Conservation (phyloP, 2,113 vertebrate species). For the Anthoscopus minutus region DNA sequence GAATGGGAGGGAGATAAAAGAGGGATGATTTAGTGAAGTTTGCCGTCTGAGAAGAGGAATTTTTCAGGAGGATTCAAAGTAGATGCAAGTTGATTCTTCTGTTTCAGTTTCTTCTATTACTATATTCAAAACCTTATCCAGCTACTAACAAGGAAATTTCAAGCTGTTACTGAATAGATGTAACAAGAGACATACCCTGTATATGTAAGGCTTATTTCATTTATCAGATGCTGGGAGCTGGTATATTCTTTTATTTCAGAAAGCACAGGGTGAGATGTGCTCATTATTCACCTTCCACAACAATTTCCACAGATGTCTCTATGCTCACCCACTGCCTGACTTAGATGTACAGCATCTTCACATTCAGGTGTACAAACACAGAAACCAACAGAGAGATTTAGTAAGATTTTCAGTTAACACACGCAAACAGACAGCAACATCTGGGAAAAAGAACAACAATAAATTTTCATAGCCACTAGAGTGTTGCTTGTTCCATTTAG, state of each 20-base stretch:
- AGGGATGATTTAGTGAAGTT: background rate
- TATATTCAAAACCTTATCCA: background rate
- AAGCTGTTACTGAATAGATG: background rate
- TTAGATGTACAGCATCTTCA: background rate
- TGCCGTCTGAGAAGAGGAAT: background rate
- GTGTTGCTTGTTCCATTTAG: background rate
- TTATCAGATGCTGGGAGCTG: background rate
- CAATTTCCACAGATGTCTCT: background rate
- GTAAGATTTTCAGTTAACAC: background rate
- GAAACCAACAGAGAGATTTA: background rate
- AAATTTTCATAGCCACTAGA: background rate
- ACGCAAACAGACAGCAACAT: background rate
- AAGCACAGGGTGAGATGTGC: background rate
- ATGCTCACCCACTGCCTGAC: background rate
- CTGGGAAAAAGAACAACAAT: background rate
- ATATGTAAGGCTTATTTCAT: background rate
- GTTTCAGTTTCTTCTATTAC: background rate
- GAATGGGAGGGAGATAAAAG: background rate
- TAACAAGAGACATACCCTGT: background rate
- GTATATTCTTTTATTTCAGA: background rate
- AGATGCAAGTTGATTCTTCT: background rate
- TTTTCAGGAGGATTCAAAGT: background rate
- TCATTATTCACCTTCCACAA: background rate
- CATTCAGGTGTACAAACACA: background rate
- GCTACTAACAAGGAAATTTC: background rate